phyloP scores from a whole-genome alignment of 2,888 invertebrate species.

The Nebria brevicollis region DNA sequence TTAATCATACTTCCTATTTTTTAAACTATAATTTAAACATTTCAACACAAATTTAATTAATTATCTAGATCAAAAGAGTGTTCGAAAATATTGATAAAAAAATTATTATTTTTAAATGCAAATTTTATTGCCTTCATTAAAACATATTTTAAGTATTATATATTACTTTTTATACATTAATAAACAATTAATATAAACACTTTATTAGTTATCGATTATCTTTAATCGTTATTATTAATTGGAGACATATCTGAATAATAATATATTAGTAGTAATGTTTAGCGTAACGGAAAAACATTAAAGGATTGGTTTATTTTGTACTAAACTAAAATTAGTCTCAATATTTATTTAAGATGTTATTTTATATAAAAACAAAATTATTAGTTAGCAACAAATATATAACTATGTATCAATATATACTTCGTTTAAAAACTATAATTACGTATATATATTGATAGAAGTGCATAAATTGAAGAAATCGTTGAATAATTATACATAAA shows the following conservation, averaged over 20 bases:
- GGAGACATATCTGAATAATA: too few relatives aligned
- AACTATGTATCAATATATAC: not conserved
- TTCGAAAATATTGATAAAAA: not conserved
- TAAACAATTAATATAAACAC: not conserved
- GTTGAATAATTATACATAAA: not conserved
- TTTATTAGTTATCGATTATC: not conserved
- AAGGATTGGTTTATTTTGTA: too few relatives aligned
- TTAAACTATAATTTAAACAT: conserved; percentile 19
- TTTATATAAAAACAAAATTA: too few relatives aligned
- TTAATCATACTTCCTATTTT: conserved; percentile 29
- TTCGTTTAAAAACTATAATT: not conserved
- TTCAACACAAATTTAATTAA: conserved; percentile 24
- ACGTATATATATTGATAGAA: not conserved
- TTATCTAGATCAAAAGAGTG: not conserved
- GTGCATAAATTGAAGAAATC: not conserved
- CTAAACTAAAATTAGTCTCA: too few relatives aligned
- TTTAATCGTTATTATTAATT: too few relatives aligned
- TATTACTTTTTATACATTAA: not conserved
- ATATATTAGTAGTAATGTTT: too few relatives aligned
- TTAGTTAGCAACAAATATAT: not conserved
- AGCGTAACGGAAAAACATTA: too few relatives aligned
- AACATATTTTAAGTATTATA: not conserved
- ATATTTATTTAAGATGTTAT: too few relatives aligned
- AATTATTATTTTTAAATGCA: not conserved
- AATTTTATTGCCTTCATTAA: not conserved